Percentiles rank a stretch among this genome's conserved stretches.
These are phyloP conservation scores for Brachynemurus nebulosus DNA, from an alignment of 2,888 invertebrate genomes.

Conservation along the genomic window DNA sequence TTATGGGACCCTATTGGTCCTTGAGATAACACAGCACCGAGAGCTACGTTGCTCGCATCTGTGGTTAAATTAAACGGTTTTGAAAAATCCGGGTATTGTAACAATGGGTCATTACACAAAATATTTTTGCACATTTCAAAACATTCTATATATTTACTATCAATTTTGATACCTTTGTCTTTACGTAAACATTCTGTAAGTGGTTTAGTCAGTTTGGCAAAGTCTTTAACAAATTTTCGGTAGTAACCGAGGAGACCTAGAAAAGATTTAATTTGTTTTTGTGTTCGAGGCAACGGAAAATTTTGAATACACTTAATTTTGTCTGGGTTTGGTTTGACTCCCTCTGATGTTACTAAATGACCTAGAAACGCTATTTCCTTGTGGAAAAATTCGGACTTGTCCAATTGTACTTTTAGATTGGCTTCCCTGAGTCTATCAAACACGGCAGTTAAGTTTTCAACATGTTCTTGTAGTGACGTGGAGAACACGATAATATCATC, in stretches of 20 bases:
- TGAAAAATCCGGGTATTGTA: too few relatives aligned
- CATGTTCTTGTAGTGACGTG: slow-evolving; percentile 15
- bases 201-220: slow-evolving; percentile 17
- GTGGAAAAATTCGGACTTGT: slow-evolving; percentile 16
- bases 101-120: slow-evolving; percentile 17
- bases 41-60: slow-evolving; percentile 19
- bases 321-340: slow-evolving; percentile 19
- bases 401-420: slow-evolving; percentile 16
- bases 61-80: too few relatives aligned
- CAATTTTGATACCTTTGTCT: too few relatives aligned
- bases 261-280: too few relatives aligned
- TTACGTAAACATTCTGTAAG: slow-evolving; percentile 12
- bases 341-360: slow-evolving; percentile 19
- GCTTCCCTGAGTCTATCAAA: slow-evolving; percentile 11
- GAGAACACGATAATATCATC: slow-evolving; percentile 20
- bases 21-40: slow-evolving; percentile 17
- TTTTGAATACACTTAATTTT: too few relatives aligned
- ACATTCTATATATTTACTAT: slow-evolving; percentile 1
- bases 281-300: too few relatives aligned
- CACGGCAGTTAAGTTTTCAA: slow-evolving; percentile 9
- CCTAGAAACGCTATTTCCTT: slow-evolving; percentile 19
- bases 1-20: slow-evolving; percentile 20
- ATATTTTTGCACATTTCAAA: slow-evolving; percentile 18
- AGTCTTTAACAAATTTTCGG: slow-evolving; percentile 18
- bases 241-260: slow-evolving; percentile 18